Evolutionary conservation across 2,797 vertebrate genomes (phyloP).

Genomic region (Melanotaenia pygmaea): DNA sequence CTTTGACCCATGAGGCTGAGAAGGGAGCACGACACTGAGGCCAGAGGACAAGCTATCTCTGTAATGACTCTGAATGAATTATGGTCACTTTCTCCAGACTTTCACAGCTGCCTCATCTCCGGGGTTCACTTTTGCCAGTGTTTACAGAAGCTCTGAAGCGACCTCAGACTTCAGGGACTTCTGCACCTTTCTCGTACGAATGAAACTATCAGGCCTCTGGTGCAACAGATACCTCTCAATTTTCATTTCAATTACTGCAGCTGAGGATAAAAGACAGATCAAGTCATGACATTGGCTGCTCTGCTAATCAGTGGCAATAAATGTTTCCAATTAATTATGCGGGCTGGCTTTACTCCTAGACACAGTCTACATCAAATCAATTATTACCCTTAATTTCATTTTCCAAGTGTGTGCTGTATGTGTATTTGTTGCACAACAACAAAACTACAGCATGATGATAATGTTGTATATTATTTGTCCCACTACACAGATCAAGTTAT

Average conservation of each 20-base stretch:
- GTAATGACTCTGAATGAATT: conserved; percentile 71
- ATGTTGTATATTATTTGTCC: conserved; percentile 14
- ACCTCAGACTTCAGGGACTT: conserved; percentile 37
- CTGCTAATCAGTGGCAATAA: conserved; percentile 67
- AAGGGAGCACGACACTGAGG: conserved; percentile 23
- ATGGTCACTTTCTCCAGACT: conserved; percentile 46
- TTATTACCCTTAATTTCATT: conserved; percentile 59
- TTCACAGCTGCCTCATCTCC: conserved; percentile 42
- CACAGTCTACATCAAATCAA: conserved; percentile 51
- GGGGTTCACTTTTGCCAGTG: conserved; percentile 25
- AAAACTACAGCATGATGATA: conserved; percentile 30
- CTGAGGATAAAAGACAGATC: conserved; percentile 69
- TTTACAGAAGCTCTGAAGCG: conserved; percentile 39
- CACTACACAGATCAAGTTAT: conserved; percentile 14
- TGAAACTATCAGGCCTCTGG: conserved; percentile 47
- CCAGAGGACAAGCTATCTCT: conserved; percentile 33
- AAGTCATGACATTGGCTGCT: conserved; percentile 63
- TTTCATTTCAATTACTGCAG: conserved; percentile 72
- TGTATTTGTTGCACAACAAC: conserved; percentile 53
- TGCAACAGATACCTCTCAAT: conserved; percentile 42
- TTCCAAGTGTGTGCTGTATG: conserved; percentile 37
- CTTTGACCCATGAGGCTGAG: conserved; percentile 51
- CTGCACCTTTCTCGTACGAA: conserved; percentile 45
- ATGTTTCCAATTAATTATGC: conserved; percentile 69
- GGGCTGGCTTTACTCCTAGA: conserved; percentile 43